Base-by-base conservation (phyloP, 1,140 invertebrate genomes). In the Drosophila kohkoa region DNA sequence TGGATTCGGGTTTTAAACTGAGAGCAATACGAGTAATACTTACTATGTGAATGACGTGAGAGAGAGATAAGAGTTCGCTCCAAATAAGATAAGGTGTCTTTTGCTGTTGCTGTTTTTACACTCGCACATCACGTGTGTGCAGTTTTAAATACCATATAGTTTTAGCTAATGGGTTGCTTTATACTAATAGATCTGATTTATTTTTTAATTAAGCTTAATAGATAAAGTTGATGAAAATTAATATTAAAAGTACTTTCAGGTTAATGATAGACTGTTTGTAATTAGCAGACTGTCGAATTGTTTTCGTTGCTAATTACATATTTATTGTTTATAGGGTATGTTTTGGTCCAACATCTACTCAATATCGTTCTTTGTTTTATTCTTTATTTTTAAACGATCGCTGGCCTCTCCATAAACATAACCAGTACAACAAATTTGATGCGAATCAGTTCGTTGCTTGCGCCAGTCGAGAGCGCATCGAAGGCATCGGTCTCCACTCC, bases 391-490 rank as follows among this genome's bases (percentile, higher is more conserved):
- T 67, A 60, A 68, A 76, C 58, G 77, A 85, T 85, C 74, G 81
- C 32, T 49, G 45, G 65, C 67, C 66, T 80, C 59, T 46, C 64
- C 46, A 83, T 68, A 73, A 78, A 73, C 65, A 68, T 58, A 75
- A 64, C 58, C 67, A 70, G 58, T 58, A 70, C 66, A 48, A 57
- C 15, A n/a, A 25, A 8, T 32, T 62, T 72, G 63, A 68, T 70
- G 75, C 79, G 86, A 89, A 72, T 89, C 79, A 89, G 85, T 89
- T 85, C 74, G 72, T 74, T 77, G 72, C 71, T 76, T 54, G 75
- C 72, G 71, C 55, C 72, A 85, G 72, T 30, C 72, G 69, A 69
- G 75, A 76, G 86, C 81, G 75, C 77, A 79, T 25, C 81, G 81
- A 66, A 63, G 59, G 58, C 60, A 80, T 77, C 66, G 62, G 62